A percentile compares a stretch with the other conserved stretches of the same genome.
These are phyloP conservation scores for Acrocephalus arundinaceus DNA, from an alignment of 2,113 vertebrate genomes.

Conservation along the genomic window DNA sequence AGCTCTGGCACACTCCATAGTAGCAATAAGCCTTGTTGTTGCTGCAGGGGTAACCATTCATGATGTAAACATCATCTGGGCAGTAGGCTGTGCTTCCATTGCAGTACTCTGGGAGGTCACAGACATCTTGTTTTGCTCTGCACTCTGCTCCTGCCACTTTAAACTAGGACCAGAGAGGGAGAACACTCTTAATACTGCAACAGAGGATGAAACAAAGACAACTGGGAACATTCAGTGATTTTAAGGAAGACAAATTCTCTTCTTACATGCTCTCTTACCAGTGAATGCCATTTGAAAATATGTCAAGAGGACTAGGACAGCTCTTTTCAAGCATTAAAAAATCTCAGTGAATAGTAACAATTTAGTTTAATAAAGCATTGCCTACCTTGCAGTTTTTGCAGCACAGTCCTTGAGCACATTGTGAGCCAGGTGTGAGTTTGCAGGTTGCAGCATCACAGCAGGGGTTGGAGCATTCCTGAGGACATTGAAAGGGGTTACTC, in stretches of 20 bases:
- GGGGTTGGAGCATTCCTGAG: constrained; percentile 79
- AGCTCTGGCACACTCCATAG: constrained; percentile 85
- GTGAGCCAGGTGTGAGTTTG: constrained; percentile 76
- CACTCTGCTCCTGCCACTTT: constrained; percentile 78
- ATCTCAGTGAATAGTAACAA: neutral
- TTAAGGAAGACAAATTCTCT: neutral
- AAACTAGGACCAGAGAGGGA: constrained; percentile 71
- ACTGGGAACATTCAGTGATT: neutral
- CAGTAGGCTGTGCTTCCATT: constrained; percentile 75
- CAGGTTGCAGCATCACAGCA: constrained; percentile 87
- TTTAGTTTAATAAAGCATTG: neutral
- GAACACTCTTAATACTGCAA: neutral
- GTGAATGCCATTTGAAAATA: neutral
- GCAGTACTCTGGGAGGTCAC: constrained; percentile 89
- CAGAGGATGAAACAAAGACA: neutral
- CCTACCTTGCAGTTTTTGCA: constrained; percentile 85
- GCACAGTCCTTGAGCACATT: constrained; percentile 82
- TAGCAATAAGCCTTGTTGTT: constrained; percentile 80
- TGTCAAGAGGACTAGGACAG: neutral
- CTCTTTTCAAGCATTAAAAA: neutral
- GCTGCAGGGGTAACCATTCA: constrained; percentile 81
- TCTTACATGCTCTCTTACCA: neutral
- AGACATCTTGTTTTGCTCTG: constrained; percentile 68
- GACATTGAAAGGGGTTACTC: neutral
- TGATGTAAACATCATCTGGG: constrained; percentile 79